Percentiles rank a stretch among this genome's conserved stretches.
phyloP scores from a whole-genome alignment of 2,888 invertebrate species.

The Brenthis ino region DNA sequence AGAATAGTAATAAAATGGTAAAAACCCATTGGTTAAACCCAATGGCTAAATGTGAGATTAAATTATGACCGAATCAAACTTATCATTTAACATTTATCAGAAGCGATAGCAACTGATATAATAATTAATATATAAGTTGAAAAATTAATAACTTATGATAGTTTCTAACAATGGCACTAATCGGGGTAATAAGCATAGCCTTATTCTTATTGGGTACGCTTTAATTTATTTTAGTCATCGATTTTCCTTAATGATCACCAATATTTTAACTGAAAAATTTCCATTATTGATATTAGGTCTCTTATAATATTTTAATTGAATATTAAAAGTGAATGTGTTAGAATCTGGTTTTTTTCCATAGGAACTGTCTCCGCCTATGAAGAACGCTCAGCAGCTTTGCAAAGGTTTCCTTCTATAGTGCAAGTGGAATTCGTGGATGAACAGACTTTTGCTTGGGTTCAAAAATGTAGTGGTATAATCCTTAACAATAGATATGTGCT shows the following conservation, averaged over 20 bases:
- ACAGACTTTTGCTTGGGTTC: slow-evolving; percentile 12
- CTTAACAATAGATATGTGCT: slow-evolving; percentile 16
- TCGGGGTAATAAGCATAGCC: slow-evolving; percentile 5
- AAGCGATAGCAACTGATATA: neutral
- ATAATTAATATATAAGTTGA: slow-evolving; percentile 15
- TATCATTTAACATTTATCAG: neutral
- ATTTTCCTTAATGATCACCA: no score
- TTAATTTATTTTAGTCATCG: neutral
- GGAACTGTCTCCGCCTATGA: neutral
- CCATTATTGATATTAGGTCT: no score
- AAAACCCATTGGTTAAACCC: no score
- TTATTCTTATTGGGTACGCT: slow-evolving; percentile 20
- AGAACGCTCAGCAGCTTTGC: neutral
- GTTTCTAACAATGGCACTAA: slow-evolving; percentile 8
- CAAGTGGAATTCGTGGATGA: slow-evolving; percentile 1
- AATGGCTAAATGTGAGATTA: no score
- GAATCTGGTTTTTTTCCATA: neutral
- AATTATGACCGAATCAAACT: neutral
- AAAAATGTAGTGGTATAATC: slow-evolving; percentile 21
- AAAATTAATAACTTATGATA: neutral
- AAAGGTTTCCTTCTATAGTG: slow-evolving; percentile 12
- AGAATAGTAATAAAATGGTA: no score
- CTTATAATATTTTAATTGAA: no score
- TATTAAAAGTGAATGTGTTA: neutral
- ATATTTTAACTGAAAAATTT: no score